phyloP scores from a whole-genome alignment of 2,113 vertebrate species.

The Neodon shergylaensis region DNA sequence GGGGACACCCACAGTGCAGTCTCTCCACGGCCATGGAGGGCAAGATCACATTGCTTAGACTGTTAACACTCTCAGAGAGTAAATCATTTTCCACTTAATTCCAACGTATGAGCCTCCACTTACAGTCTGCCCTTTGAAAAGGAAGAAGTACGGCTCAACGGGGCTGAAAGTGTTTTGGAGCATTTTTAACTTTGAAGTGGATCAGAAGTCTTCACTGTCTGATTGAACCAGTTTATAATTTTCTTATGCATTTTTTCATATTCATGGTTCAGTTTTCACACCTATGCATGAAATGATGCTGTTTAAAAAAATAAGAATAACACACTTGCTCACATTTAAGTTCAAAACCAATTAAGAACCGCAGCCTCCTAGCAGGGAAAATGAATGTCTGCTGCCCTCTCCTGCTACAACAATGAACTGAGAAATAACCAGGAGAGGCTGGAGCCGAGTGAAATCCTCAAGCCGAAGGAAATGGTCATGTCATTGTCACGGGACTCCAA shows the following conservation, averaged over 20 bases:
- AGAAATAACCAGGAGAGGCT: slow-evolving; percentile 80
- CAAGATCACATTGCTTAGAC: slow-evolving; percentile 82
- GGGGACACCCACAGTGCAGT: slow-evolving; percentile 85
- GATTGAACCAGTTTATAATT: slow-evolving; percentile 81
- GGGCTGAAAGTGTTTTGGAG: slow-evolving; percentile 71
- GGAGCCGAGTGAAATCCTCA: slow-evolving; percentile 80
- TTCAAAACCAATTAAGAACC: slow-evolving; percentile 72
- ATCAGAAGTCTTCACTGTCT: slow-evolving; percentile 82
- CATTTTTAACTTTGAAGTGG: slow-evolving; percentile 77
- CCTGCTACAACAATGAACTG: slow-evolving; percentile 87
- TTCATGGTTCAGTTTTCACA: slow-evolving; percentile 76
- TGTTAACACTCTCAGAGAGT: slow-evolving; percentile 82
- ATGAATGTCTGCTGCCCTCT: slow-evolving; percentile 89
- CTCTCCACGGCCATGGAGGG: slow-evolving; percentile 81
- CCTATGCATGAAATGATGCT: slow-evolving; percentile 77
- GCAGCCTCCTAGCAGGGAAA: slow-evolving; percentile 82
- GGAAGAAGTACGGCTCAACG: slow-evolving; percentile 64
- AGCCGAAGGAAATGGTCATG: slow-evolving; percentile 81
- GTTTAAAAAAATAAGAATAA: slow-evolving; percentile 68
- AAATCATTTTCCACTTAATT: slow-evolving; percentile 83
- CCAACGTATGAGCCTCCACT: slow-evolving; percentile 79
- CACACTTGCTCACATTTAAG: slow-evolving; percentile 23
- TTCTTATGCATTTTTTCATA: slow-evolving; percentile 84
- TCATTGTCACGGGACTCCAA: slow-evolving; percentile 81
- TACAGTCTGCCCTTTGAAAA: slow-evolving; percentile 71